phyloP scores from a whole-genome alignment of 1,140 invertebrate genomes.

The Leptestheria dahalacensis region DNA sequence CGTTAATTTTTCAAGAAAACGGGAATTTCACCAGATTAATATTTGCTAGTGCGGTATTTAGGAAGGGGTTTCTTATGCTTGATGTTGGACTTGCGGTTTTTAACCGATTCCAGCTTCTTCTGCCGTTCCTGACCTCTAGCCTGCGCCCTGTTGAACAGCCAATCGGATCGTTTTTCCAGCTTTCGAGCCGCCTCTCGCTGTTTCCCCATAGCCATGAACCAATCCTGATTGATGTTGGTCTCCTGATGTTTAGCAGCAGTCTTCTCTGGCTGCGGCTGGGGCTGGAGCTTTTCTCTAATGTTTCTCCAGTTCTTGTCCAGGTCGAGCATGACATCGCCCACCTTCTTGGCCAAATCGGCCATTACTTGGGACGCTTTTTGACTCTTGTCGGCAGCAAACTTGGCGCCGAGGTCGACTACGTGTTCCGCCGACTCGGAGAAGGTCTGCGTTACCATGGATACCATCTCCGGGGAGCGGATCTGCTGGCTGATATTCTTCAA shows the following conservation, averaged over 20 bases:
- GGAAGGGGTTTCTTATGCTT: slow-evolving; percentile 5
- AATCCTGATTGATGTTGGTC: background rate
- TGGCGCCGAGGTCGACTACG: background rate
- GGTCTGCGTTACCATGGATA: background rate
- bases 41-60: background rate
- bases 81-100: background rate
- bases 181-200: background rate
- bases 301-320: slow-evolving; percentile 1
- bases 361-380: background rate
- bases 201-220: slow-evolving; percentile 1
- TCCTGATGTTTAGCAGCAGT: background rate
- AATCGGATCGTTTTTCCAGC: background rate
- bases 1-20: background rate
- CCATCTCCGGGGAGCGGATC: background rate
- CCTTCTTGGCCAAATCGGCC: background rate
- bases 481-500: background rate
- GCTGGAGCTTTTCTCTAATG: background rate
- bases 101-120: background rate
- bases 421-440: background rate
- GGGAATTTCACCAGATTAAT: background rate
- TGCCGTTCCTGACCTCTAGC: background rate
- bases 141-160: slow-evolving; percentile 3
- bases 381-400: background rate
- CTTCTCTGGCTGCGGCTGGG: no score
- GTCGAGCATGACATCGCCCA: background rate